phyloP scores from a whole-genome alignment of 2,888 invertebrate species.

The Apamea sordens region DNA sequence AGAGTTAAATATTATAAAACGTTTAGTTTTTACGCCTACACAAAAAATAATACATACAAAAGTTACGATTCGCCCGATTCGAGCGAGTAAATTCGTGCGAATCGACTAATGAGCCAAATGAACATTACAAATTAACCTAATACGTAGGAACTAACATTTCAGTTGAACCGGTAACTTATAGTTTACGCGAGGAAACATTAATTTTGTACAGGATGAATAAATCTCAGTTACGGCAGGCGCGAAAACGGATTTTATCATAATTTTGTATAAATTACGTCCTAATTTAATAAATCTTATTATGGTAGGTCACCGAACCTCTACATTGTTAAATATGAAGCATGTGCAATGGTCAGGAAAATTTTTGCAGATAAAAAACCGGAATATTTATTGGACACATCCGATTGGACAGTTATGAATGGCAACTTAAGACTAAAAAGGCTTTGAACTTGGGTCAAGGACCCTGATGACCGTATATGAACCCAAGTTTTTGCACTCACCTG shows the following conservation, averaged over 20 bases:
- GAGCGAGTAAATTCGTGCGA: too few species aligned
- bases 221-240: conserved; percentile 9
- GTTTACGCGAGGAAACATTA: conserved; percentile 49
- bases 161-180: conserved; percentile 14
- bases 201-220: conserved; percentile 49
- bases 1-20: too few species aligned
- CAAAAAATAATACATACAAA: neutral
- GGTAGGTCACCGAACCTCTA: conserved; percentile 4
- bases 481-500: neutral
- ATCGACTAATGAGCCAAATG: neutral
- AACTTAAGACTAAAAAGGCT: neutral
- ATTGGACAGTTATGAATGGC: neutral
- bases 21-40: neutral
- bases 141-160: conserved; percentile 11
- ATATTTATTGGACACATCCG: neutral
- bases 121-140: conserved; percentile 15
- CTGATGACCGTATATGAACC: neutral
- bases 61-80: neutral
- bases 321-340: conserved; percentile 5
- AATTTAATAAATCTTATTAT: conserved; percentile 29
- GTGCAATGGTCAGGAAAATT: neutral
- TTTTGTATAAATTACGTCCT: conserved; percentile 47
- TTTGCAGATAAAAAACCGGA: conserved; percentile 12
- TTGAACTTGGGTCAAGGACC: neutral
- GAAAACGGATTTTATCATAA: conserved; percentile 35